phyloP scores from a whole-genome alignment of 2,888 invertebrate species.

The Cenopis cana region DNA sequence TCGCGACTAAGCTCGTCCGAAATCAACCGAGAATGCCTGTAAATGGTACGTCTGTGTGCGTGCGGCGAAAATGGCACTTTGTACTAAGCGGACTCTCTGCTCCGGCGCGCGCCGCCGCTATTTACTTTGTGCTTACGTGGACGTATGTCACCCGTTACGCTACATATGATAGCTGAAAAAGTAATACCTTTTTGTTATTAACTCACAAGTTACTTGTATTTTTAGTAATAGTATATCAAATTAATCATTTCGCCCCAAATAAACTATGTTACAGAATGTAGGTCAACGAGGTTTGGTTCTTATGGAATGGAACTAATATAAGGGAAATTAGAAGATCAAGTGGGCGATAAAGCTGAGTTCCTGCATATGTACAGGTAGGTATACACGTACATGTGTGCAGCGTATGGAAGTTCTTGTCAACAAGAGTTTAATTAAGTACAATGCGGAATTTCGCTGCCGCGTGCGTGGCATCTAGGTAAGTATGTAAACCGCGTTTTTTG shows the following conservation, averaged over 20 bases:
- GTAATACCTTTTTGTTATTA: background rate
- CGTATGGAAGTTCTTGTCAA: conserved; percentile 10
- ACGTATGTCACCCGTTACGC: background rate
- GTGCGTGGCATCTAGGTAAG: conserved; percentile 15
- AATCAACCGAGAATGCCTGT: too few species aligned
- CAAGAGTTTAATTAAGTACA: conserved; percentile 6
- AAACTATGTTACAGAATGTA: conserved; percentile 10
- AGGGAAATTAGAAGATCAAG: conserved; percentile 26
- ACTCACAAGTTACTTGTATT: background rate
- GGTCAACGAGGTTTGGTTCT: conserved; percentile 31
- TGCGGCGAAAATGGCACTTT: too few species aligned
- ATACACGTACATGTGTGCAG: background rate
- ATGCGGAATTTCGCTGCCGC: conserved; percentile 11
- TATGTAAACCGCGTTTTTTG: background rate
- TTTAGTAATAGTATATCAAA: background rate
- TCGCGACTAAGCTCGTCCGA: too few species aligned
- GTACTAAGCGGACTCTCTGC: too few species aligned
- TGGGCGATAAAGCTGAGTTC: conserved; percentile 18
- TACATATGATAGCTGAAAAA: background rate
- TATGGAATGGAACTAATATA: conserved; percentile 5
- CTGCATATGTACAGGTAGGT: background rate
- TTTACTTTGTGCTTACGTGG: too few species aligned
- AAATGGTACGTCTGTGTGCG: too few species aligned
- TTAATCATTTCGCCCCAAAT: background rate
- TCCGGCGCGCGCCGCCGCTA: too few species aligned